These are phyloP conservation scores for Squalus acanthias DNA, from an alignment of 2,797 vertebrate species.

Conservation along the genomic window DNA sequence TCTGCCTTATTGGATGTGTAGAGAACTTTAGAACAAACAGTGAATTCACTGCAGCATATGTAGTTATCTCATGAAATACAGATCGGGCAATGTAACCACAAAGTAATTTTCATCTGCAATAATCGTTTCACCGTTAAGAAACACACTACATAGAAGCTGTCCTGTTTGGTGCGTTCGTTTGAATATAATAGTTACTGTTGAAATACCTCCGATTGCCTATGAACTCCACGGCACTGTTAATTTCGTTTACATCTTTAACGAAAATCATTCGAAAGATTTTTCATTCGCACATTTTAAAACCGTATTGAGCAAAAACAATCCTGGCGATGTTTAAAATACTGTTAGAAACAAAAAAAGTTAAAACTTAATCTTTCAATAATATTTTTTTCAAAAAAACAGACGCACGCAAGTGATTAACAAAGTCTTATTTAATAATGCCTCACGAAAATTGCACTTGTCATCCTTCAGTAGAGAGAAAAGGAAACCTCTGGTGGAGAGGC, in stretches of 20 bases:
- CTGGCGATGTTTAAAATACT: background rate
- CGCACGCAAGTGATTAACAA: background rate
- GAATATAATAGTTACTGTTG: background rate
- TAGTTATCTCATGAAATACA: background rate
- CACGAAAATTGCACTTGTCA: background rate
- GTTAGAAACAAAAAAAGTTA: background rate
- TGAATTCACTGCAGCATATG: background rate
- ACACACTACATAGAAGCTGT: background rate
- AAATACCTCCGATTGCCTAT: background rate
- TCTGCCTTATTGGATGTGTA: background rate
- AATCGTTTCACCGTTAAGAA: background rate
- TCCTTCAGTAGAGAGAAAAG: background rate
- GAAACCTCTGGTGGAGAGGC: background rate
- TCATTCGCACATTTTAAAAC: background rate
- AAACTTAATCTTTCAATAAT: background rate
- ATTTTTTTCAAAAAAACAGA: background rate
- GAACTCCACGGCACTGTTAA: background rate
- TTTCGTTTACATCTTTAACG: background rate
- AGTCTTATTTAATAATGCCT: background rate
- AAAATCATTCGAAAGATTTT: background rate
- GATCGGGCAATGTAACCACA: background rate
- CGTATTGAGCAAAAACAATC: background rate
- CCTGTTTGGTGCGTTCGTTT: background rate
- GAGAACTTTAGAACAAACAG: background rate
- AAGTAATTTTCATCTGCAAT: background rate